Evolutionary conservation across 2,113 vertebrate species (phyloP).

Genomic region (Tichodroma muraria): DNA sequence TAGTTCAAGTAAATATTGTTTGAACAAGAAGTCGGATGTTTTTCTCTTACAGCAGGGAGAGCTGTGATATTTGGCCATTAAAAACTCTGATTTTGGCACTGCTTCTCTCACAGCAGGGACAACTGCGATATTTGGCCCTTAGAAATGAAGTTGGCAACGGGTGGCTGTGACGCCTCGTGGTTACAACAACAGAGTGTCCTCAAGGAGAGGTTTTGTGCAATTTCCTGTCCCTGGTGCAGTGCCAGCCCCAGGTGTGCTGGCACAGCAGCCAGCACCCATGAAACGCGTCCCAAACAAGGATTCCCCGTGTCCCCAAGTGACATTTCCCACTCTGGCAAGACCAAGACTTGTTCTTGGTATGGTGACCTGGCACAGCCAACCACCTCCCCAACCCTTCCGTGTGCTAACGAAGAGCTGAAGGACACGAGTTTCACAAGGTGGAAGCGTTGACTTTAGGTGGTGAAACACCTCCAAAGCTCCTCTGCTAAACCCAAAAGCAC

Average conservation of each 20-base stretch:
- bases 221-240: not conserved
- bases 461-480: not conserved
- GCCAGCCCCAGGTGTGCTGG: not conserved
- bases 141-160: accelerated
- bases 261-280: not conserved
- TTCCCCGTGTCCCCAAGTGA: accelerated
- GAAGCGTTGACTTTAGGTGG: accelerated
- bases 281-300: not conserved
- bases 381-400: not conserved
- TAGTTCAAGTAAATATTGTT: not conserved
- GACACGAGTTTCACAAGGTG: accelerated
- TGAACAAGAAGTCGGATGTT: not conserved
- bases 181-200: not conserved
- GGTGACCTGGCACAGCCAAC: not conserved
- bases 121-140: not conserved
- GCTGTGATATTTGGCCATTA: not conserved
- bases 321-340: not conserved
- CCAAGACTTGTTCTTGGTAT: accelerated
- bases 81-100: not conserved
- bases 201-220: not conserved
- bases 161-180: accelerated
- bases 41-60: not conserved
- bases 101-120: not conserved
- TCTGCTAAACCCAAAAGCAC: not conserved
- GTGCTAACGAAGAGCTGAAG: accelerated